Percentiles rank a stretch among this genome's conserved stretches.
These are phyloP conservation scores for Nomada flava DNA, from an alignment of 2,888 invertebrate genomes.

Conservation along the genomic window DNA sequence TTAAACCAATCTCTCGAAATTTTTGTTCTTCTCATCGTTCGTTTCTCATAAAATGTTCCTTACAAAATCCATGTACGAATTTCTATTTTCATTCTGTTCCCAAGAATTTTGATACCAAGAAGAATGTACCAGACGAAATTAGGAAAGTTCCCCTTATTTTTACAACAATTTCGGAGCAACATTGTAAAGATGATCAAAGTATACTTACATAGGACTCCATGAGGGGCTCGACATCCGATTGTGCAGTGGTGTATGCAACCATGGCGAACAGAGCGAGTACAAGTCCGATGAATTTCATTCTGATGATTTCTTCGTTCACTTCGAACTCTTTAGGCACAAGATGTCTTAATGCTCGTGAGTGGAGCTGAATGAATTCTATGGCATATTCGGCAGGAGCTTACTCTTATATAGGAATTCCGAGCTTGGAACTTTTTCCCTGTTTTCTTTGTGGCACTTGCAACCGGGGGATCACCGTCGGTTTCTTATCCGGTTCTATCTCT, in stretches of 20 bases:
- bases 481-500: conserved; percentile 2
- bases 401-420: conserved; percentile 41
- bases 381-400: neutral
- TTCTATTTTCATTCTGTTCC: too few relatives aligned
- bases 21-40: too few relatives aligned
- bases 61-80: too few relatives aligned
- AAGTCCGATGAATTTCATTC: conserved; percentile 45
- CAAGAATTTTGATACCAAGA: too few relatives aligned
- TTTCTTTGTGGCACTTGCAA: neutral
- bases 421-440: neutral
- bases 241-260: conserved; percentile 27
- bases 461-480: conserved; percentile 42
- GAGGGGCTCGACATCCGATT: neutral
- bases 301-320: neutral
- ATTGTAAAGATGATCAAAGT: neutral
- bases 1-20: too few relatives aligned
- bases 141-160: too few relatives aligned
- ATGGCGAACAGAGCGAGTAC: conserved; percentile 15
- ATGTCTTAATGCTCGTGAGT: neutral
- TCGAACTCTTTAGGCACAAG: neutral
- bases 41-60: too few relatives aligned
- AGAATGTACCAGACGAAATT: too few relatives aligned
- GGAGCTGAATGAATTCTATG: conserved; percentile 30
- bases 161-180: too few relatives aligned
- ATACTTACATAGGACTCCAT: conserved; percentile 30